A percentile compares a stretch with the other conserved stretches of the same genome.
phyloP scores from a whole-genome alignment of 2,888 invertebrate species.

The Drosophila vallismaia region DNA sequence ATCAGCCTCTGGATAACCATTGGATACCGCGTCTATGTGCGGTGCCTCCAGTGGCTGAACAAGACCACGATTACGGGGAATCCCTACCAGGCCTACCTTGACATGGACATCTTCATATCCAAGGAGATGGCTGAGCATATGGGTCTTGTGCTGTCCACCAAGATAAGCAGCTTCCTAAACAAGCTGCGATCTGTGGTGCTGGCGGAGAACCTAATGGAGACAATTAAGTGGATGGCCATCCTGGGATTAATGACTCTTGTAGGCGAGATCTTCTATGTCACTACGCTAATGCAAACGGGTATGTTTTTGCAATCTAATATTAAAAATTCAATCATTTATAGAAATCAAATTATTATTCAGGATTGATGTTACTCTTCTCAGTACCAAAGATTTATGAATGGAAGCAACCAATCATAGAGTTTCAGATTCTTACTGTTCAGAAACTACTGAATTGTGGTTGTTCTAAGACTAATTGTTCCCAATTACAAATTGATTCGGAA shows the following conservation, averaged over 20 bases:
- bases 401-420: constrained; percentile 34
- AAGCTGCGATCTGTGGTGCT: background rate
- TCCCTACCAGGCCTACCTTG: constrained; percentile 42
- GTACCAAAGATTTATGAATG: constrained; percentile 56
- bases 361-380: constrained; percentile 48
- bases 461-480: background rate
- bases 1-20: constrained; percentile 30
- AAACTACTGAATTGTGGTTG: background rate
- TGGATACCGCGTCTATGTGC: constrained; percentile 43
- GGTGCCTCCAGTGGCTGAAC: constrained; percentile 11
- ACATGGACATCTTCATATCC: constrained; percentile 17
- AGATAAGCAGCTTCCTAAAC: background rate
- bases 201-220: background rate
- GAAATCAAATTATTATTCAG: constrained; percentile 7
- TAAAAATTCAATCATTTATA: background rate
- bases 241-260: background rate
- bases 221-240: constrained; percentile 7
- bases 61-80: constrained; percentile 25
- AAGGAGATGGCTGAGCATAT: background rate
- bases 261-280: constrained; percentile 5
- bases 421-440: constrained; percentile 28
- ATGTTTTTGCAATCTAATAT: background rate
- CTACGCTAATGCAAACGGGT: constrained; percentile 41
- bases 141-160: background rate
- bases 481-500: background rate